Conservation (phyloP, 2,888 invertebrate genomes). For the Leptinotarsa rubiginosa region DNA sequence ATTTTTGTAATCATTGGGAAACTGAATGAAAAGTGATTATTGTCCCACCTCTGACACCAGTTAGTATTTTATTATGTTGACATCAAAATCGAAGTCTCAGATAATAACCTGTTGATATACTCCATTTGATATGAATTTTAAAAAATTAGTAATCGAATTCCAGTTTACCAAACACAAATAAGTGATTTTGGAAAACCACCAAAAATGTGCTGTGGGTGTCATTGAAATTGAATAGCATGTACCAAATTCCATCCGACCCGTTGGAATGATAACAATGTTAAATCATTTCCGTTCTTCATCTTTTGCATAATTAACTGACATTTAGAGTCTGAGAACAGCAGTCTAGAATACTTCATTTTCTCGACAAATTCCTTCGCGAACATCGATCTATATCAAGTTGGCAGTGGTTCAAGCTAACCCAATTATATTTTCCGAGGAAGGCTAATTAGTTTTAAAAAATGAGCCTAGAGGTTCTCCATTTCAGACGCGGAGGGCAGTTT, state of each 20-base stretch:
- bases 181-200: too few relatives aligned
- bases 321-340: background rate
- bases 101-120: background rate
- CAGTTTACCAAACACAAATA: too few relatives aligned
- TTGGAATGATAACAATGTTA: background rate
- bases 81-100: background rate
- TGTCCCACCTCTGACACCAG: background rate
- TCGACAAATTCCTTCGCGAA: slow-evolving; percentile 5
- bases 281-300: background rate
- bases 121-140: too few relatives aligned
- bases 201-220: too few relatives aligned
- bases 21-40: background rate
- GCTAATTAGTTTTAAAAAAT: slow-evolving; percentile 19
- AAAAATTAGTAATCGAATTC: too few relatives aligned
- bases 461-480: slow-evolving; percentile 14
- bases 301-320: slow-evolving; percentile 7
- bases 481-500: slow-evolving; percentile 11
- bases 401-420: slow-evolving; percentile 19
- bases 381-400: slow-evolving; percentile 21
- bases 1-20: too few relatives aligned
- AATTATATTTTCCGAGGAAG: slow-evolving; percentile 19
- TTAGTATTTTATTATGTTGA: background rate
- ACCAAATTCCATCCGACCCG: background rate
- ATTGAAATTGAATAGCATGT: too few relatives aligned
- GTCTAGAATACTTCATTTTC: slow-evolving; percentile 4